Evolutionary conservation across 2,888 invertebrate genomes (phyloP).

Genomic region (Campoplex capitator): DNA sequence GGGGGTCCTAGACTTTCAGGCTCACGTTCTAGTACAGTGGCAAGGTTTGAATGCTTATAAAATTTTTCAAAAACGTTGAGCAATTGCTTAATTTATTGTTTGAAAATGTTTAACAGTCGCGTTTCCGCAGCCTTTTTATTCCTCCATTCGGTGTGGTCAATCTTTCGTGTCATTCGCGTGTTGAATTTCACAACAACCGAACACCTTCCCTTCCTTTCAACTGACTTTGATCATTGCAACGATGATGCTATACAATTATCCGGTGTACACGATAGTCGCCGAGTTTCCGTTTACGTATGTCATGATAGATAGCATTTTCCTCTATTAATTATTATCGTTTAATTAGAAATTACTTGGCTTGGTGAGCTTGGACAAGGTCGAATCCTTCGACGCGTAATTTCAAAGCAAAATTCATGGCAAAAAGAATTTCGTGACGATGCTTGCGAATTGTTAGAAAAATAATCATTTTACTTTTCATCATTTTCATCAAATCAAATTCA

Average conservation of each 20-base stretch:
- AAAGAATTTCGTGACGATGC: not conserved
- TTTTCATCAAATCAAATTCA: not conserved
- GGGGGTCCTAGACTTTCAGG: no score
- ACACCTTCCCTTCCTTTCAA: no score
- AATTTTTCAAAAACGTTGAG: not conserved
- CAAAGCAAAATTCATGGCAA: not conserved
- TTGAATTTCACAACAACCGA: constrained; percentile 23
- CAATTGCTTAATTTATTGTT: not conserved
- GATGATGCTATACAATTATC: not conserved
- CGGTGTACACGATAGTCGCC: not conserved
- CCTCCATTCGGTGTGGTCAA: constrained; percentile 12
- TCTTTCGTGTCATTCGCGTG: not conserved
- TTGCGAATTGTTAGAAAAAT: not conserved
- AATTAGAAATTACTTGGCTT: constrained; percentile 15
- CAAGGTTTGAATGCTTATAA: no score
- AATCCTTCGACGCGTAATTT: not conserved
- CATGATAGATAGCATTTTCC: constrained; percentile 7
- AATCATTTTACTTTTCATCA: not conserved
- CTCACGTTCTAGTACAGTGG: not conserved
- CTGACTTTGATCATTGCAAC: not conserved
- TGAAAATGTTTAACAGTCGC: no score
- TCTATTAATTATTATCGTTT: constrained; percentile 14
- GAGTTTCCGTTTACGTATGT: not conserved
- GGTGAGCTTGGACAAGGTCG: not conserved
- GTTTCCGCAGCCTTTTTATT: not conserved